Conservation (phyloP, 2,113 vertebrate genomes). For the Orientallactaga bullata region DNA sequence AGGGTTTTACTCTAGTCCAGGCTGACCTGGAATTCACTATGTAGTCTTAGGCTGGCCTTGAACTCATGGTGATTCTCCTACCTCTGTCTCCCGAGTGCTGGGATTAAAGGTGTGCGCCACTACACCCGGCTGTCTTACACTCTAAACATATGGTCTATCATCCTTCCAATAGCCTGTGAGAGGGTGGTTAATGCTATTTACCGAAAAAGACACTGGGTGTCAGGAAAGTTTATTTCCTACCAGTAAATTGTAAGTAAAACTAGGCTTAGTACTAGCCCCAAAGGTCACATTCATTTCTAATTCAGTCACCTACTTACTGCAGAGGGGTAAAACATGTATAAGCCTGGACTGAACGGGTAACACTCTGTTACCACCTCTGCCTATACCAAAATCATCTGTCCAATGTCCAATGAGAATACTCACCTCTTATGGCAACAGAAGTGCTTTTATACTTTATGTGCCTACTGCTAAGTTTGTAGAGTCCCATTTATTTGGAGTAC, state of each 20-base stretch:
- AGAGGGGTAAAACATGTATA: neutral
- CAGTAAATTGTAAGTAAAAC: neutral
- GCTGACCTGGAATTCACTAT: too few species aligned
- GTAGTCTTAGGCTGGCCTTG: too few species aligned
- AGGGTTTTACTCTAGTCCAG: too few species aligned
- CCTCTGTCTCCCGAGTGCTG: too few species aligned
- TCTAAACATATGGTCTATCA: neutral
- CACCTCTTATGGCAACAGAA: neutral
- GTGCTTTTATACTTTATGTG: neutral
- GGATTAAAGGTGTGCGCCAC: too few species aligned
- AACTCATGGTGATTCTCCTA: too few species aligned
- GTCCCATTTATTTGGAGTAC: neutral
- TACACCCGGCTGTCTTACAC: too few species aligned
- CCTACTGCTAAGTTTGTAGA: neutral
- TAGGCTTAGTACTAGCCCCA: neutral
- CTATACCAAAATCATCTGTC: neutral
- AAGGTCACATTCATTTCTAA: conserved; percentile 14
- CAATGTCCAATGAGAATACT: neutral
- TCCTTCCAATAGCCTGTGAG: neutral
- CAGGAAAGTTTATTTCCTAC: neutral
- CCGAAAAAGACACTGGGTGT: conserved; percentile 20
- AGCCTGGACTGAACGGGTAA: neutral
- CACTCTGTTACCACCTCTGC: neutral
- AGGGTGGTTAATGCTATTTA: neutral
- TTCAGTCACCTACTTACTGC: neutral